Evolutionary conservation across 2,797 vertebrate genomes (phyloP).

Genomic region (Podarcis siculus): DNA sequence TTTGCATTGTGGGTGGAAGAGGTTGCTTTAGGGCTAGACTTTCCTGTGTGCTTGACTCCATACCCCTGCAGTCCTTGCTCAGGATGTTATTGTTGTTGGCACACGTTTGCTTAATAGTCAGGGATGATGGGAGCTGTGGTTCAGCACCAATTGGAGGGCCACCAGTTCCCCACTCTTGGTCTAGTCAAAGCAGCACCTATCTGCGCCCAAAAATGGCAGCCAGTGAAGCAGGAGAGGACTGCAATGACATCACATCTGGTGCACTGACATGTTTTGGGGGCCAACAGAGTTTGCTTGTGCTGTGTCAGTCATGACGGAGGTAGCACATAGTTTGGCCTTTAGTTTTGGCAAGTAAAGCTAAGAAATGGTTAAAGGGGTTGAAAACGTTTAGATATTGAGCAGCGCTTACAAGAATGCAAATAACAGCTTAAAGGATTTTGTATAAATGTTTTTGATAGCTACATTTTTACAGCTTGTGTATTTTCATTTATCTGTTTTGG

Average conservation of each 20-base stretch:
- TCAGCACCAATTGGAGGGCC: no score
- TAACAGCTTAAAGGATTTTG: not conserved
- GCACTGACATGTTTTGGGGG: not conserved
- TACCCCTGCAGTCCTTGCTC: not conserved
- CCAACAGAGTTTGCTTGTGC: not conserved
- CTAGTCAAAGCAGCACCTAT: not conserved
- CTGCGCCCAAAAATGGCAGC: not conserved
- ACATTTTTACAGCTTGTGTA: not conserved
- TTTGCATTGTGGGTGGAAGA: not conserved
- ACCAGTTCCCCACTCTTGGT: no score
- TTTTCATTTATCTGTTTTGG: constrained; percentile 23
- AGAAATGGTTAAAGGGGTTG: not conserved
- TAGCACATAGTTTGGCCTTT: not conserved
- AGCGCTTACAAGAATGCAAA: not conserved
- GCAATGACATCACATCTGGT: not conserved
- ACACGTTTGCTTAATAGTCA: not conserved
- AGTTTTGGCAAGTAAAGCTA: not conserved
- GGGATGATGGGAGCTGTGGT: no score
- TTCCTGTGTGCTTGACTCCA: no score
- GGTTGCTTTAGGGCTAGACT: not conserved
- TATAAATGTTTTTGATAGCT: not conserved
- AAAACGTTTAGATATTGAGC: not conserved
- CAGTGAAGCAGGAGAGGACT: not conserved
- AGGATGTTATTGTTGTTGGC: no score
- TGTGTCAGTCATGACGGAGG: not conserved